Evolutionary conservation across 2,888 invertebrate genomes (phyloP), one percentile per base, ranked within the genome.

Genomic region (Zaprionus obscuricornis): DNA sequence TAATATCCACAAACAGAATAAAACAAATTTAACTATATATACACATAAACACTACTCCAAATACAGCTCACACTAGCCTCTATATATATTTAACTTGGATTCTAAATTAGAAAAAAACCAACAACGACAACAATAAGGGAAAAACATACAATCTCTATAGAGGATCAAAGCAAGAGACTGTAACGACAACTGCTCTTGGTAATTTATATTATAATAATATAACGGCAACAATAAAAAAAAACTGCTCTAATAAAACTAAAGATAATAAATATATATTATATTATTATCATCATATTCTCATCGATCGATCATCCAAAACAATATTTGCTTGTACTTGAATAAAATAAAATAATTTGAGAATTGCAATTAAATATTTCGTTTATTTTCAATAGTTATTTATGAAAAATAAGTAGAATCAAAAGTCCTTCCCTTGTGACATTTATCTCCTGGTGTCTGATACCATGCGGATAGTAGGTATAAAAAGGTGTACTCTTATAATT

Each of bases 291-390:
- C 47, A 67, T 50, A 36, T 43, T 46, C 46, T 72, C 69, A 83
- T 81, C 74, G 67, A 81, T 77, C 66, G 77, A 78, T 73, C 78
- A 79, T 73, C 73, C 46, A 43, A 73, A 66, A 60, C 47, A 54
- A 65, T 67, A 74, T 63, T 73, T 75, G 82, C 84, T 75, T 84
- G 57, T 66, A 71, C 75, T 81, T 82, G 66, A 82, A 78, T 79
- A 67, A 73, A 66, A 54, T 67, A 67, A 77, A 77, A 52, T 47
- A 63, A 68, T 76, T 75, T 76, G 63, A 69, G 71, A 71, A 62
- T 58, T 69, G 78, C 78, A 74, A 64, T 18, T 3, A 36, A n/a
- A n/a, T n/a, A n/a, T n/a, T n/a, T n/a, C n/a, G n/a, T n/a, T n/a
- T n/a, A 45, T 26, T 17, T 16, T 11, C 16, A 2, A 14, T 31